Base-by-base conservation (phyloP, 2,113 vertebrate genomes). In the Gopherus flavomarginatus region DNA sequence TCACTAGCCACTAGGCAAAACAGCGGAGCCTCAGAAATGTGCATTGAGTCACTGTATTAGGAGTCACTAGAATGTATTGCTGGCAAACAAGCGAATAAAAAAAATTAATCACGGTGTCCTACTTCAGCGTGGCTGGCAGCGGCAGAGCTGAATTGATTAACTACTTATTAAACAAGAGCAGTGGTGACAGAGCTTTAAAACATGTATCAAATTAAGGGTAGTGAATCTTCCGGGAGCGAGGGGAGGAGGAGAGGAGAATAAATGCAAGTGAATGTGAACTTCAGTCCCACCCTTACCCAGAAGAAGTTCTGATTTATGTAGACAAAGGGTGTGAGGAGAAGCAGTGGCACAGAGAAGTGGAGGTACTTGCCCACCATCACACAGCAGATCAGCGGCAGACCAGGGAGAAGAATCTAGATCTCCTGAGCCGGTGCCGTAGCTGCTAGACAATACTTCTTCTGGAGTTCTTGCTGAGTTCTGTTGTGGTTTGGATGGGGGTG, bases 81-180 rank as follows among this genome's bases (percentile, higher is more conserved):
- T 31, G 6, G 81, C 91, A 96, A 97, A 94, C 54, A 94, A 91
- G 16, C 14, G 24, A 8, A 56, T 79, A 5, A 11, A 56, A 77
- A 44, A 78, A 97, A 97, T 90, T 86, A 93, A 97, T 97, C 93
- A 95, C 95, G 95, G 49, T 35, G 57, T 88, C 88, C 85, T 56
- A 50, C 91, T 95, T 94, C 90, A 96, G 87, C 31, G 11, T 92
- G 92, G 50, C 96, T 95, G 96, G 85, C 84, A 97, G 92, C 92
- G 94, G 83, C n/a, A 92, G 82, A 92, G 82, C 86, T 92, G 84
- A 96, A 90, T 69, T 95, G 95, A 97, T 98, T 96, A 98, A 84
- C 78, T 94, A 49, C 91, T 97, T 98, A 98, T 98, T 96, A 97
- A 97, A 97, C 44, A 82, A 94, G 85, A 97, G 87, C 77, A 12